Conservation (phyloP, 2,113 vertebrate species). For the Pollimyrus isidori region DNA sequence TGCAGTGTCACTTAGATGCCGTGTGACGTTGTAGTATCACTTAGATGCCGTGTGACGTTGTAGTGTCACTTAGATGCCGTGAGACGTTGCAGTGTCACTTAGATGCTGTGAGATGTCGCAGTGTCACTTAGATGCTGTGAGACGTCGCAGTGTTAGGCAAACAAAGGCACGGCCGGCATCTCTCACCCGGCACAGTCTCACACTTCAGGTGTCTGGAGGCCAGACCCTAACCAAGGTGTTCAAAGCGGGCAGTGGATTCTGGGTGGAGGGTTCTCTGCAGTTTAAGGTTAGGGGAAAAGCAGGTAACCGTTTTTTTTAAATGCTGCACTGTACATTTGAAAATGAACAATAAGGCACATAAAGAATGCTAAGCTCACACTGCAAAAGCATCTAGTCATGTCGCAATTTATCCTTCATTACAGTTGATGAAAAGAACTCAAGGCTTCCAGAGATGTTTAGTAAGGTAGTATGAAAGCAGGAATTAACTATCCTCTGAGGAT, state of each 20-base stretch:
- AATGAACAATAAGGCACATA: not conserved
- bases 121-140: not conserved
- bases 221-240: not conserved
- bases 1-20: not conserved
- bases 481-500: not conserved
- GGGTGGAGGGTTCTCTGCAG: not conserved
- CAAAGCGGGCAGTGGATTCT: not conserved
- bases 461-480: not conserved
- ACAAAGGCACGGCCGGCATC: slow-evolving; percentile 5
- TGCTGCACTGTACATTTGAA: not conserved
- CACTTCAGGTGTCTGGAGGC: not conserved
- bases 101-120: too few species aligned
- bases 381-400: not conserved
- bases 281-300: not conserved
- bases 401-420: not conserved
- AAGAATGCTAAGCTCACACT: not conserved
- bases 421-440: not conserved
- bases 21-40: not conserved
- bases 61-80: not conserved
- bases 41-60: not conserved
- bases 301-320: not conserved
- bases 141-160: not conserved
- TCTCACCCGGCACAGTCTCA: not conserved
- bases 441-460: not conserved
- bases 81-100: too few species aligned